phyloP scores from a whole-genome alignment of 2,113 vertebrate genomes.

The Fulica atra region DNA sequence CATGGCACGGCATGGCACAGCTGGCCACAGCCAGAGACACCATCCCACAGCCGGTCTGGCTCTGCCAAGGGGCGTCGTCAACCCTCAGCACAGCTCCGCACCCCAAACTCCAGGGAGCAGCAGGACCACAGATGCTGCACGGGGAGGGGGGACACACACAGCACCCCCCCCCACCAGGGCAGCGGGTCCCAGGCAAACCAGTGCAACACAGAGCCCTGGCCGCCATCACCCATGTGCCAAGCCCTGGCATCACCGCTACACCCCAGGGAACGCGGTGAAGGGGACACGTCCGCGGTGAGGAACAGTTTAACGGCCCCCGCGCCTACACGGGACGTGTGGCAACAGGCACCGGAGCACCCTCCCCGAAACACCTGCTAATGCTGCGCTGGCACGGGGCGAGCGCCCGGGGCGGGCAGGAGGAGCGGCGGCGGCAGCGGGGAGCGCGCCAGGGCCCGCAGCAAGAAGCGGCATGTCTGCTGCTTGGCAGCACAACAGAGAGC shows the following conservation, averaged over 20 bases:
- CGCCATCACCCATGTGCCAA: not conserved
- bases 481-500: conserved; percentile 55
- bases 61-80: not conserved
- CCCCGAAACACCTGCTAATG: conserved; percentile 68
- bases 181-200: not conserved
- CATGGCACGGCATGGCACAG: not conserved
- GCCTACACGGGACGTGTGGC: not conserved
- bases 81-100: rapidly evolving
- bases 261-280: rapidly evolving
- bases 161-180: not conserved
- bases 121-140: not conserved
- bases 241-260: not conserved
- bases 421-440: not conserved
- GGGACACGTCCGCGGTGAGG: not conserved
- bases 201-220: not conserved
- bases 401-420: conserved; percentile 13
- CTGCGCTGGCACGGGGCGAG: conserved; percentile 19
- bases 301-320: conserved; percentile 22
- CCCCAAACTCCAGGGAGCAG: rapidly evolving
- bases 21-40: not conserved
- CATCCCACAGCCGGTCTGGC: not conserved
- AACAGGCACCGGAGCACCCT: conserved; percentile 27
- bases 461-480: conserved; percentile 59
- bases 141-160: no score
- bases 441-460: conserved; percentile 39